Evolutionary conservation across 2,113 vertebrate genomes (phyloP), one percentile per base, ranked within the genome.

Genomic region (Cryptomyrus ogoouensis): DNA sequence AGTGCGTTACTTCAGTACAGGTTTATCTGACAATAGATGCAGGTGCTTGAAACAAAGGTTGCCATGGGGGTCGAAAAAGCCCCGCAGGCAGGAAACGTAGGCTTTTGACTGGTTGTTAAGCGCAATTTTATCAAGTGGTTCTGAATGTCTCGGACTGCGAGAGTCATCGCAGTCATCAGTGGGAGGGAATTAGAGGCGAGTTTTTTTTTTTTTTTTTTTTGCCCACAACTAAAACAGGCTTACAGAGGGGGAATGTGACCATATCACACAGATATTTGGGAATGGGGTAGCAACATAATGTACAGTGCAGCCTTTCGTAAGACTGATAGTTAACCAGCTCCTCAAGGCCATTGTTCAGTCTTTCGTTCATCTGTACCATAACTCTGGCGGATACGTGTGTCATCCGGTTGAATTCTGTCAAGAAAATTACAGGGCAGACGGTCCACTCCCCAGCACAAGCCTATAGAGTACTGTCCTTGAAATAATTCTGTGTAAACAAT

Each of bases 31-130:
- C 50, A 44, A 84, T 58, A 58, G 50, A 21, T 15, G 77, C 80
- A 89, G 35, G 89, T 89, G 52, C 80, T 89, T 84, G 50, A 83
- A 56, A 47, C 24, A 27, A 42, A 83, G 35, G 89, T 89, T 89
- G 21, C 70, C 88, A 89, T 89, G 88, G 70, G n/a, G 66, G 50
- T 89, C 46, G 52, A 44, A 17, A 50, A 56, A 39, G 42, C 8
- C 19, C 52, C 0, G 21, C 21, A 56, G 35, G 39, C 39, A n/a
- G 53, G 50, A 19, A 89, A 62, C 77, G 46, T 47, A 85, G 39
- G 53, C 49, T 58, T 84, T 58, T 85, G 77, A 62, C 53, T 84
- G 80, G 77, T 84, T 89, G 77, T 85, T 85, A 85, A 80, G 52
- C 42, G 12, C 77, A 62, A 56, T 58, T 58, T 62, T 7, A 46